Percentiles rank a stretch among this genome's conserved stretches.
Evolutionary conservation across 2,113 vertebrate genomes (phyloP).

Genomic region (Alaudala cheleensis): DNA sequence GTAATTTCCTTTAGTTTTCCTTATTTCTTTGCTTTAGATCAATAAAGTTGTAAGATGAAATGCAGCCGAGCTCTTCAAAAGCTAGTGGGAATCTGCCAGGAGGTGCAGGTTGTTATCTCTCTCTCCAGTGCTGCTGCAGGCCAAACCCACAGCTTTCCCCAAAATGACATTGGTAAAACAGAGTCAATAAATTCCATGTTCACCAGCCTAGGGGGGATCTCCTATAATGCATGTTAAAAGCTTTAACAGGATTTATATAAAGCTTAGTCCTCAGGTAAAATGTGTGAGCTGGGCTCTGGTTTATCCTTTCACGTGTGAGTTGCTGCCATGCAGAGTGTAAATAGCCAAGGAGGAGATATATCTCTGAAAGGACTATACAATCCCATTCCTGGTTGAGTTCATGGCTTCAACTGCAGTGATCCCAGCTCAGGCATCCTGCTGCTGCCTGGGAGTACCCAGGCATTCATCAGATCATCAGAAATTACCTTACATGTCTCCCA

Average conservation of each 20-base stretch:
- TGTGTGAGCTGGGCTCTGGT: background rate
- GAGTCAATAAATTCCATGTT: background rate
- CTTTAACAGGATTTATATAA: background rate
- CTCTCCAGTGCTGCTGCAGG: background rate
- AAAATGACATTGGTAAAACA: background rate
- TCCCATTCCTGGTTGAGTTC: background rate
- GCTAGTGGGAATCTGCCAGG: background rate
- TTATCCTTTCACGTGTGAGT: background rate
- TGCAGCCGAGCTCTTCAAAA: background rate
- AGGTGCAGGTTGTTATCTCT: background rate
- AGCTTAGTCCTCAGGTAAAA: background rate
- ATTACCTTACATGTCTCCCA: background rate
- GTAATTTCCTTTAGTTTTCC: background rate
- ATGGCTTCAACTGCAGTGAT: background rate
- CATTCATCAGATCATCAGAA: background rate
- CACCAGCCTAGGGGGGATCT: background rate
- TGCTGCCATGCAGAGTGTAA: background rate
- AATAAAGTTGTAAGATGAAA: background rate
- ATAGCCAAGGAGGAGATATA: background rate
- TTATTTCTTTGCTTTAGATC: background rate
- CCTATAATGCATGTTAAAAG: background rate
- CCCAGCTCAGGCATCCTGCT: background rate
- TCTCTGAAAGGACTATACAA: background rate
- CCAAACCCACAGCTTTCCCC: background rate
- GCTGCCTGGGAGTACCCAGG: background rate